Conservation (phyloP, 1,140 invertebrate genomes). For the Hirudo medicinalis region DNA sequence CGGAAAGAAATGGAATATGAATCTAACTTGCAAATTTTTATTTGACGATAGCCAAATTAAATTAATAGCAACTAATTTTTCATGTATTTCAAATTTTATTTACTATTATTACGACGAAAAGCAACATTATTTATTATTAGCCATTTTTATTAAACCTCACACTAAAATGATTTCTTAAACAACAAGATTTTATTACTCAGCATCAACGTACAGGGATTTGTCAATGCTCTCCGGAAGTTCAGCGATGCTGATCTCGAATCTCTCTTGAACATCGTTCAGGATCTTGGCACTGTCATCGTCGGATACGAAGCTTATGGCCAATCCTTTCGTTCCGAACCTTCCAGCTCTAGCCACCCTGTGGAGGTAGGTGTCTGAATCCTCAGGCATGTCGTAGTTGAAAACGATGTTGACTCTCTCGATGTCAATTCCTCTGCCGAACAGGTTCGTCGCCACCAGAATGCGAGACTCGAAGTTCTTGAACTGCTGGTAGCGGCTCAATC, state of each 20-base stretch:
- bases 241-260: constrained; percentile 96
- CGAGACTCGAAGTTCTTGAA: constrained; percentile 99
- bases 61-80: too few species aligned
- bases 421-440: constrained; percentile 74
- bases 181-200: too few species aligned
- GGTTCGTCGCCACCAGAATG: constrained; percentile 92
- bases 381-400: constrained; percentile 99
- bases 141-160: too few species aligned
- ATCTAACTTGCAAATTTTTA: too few species aligned
- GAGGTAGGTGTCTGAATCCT: constrained; percentile 96
- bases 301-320: constrained; percentile 93
- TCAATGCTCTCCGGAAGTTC: constrained; percentile 96
- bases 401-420: constrained; percentile 90
- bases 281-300: constrained; percentile 94
- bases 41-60: too few species aligned
- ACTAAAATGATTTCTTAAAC: too few species aligned
- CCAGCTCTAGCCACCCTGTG: constrained; percentile 95
- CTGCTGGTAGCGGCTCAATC: constrained; percentile 75
- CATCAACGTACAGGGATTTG: constrained; percentile 73
- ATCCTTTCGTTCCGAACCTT: constrained; percentile 90
- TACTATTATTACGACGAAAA: too few species aligned
- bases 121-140: too few species aligned
- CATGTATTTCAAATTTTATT: too few species aligned
- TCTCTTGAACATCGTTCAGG: constrained; percentile 91
- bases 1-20: too few species aligned